Evolutionary conservation across 2,888 invertebrate species (phyloP).

Genomic region (Cosmorhoe ocellata): DNA sequence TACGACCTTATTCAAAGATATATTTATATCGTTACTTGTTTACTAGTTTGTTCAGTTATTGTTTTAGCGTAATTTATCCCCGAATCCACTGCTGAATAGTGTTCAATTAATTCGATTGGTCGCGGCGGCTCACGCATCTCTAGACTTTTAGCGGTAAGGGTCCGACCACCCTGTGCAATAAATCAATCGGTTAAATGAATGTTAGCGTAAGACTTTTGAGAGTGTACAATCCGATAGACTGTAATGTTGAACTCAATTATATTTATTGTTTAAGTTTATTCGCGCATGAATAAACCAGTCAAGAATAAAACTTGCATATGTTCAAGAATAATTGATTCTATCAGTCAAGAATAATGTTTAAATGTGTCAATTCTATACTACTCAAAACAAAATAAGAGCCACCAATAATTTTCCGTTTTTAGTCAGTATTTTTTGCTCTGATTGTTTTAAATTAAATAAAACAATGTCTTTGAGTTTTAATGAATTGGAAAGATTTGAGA

Average conservation of each 20-base stretch:
- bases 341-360: not conserved
- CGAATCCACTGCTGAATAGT: conserved; percentile 44
- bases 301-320: conserved; percentile 3
- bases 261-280: conserved; percentile 41
- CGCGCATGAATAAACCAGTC: conserved; percentile 30
- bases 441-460: too few relatives aligned
- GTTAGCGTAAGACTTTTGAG: conserved; percentile 64
- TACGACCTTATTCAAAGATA: too few relatives aligned
- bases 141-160: conserved; percentile 47
- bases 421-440: too few relatives aligned
- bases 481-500: too few relatives aligned
- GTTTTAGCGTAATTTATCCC: conserved; percentile 1
- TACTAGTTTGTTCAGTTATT: not conserved
- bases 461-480: too few relatives aligned
- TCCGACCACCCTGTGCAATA: conserved; percentile 60
- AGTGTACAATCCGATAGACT: conserved; percentile 80
- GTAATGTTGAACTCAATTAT: conserved; percentile 65
- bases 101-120: conserved; percentile 46
- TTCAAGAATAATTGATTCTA: not conserved
- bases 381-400: too few relatives aligned
- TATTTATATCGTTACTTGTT: too few relatives aligned
- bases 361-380: too few relatives aligned
- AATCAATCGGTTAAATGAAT: conserved; percentile 39
- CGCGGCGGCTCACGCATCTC: conserved; percentile 60
- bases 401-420: too few relatives aligned